These are phyloP conservation scores for Empidonax traillii DNA, from an alignment of 2,113 vertebrate genomes.

Conservation along the genomic window DNA sequence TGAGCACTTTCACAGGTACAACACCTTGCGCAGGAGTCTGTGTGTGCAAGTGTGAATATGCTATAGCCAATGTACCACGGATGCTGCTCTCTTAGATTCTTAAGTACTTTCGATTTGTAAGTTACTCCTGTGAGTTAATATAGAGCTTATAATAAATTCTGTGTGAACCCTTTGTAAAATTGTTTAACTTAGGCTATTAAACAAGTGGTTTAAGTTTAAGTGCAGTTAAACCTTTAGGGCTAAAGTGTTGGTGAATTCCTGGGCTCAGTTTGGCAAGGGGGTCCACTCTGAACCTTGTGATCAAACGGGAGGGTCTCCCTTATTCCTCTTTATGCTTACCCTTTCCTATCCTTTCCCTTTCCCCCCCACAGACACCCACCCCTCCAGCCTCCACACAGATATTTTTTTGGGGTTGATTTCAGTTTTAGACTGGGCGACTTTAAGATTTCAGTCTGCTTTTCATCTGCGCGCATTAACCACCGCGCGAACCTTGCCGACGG, in stretches of 20 bases:
- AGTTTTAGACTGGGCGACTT: background rate
- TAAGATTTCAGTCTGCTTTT: background rate
- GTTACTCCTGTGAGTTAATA: background rate
- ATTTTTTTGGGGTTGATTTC: rapidly evolving
- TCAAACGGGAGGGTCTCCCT: background rate
- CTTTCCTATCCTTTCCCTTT: background rate
- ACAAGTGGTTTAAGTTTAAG: background rate
- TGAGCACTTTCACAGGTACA: background rate
- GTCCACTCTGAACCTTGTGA: background rate
- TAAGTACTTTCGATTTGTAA: background rate
- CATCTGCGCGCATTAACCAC: background rate
- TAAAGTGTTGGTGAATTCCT: background rate
- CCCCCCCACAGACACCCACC: background rate
- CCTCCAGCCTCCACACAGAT: background rate
- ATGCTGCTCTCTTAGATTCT: background rate
- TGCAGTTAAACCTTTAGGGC: background rate
- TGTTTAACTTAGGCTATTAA: background rate
- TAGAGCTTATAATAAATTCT: background rate
- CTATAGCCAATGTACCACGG: background rate
- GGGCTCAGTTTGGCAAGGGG: background rate
- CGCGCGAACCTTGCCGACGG: too few species aligned
- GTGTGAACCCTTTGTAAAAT: background rate
- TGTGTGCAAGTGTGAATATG: background rate
- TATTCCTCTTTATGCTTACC: background rate
- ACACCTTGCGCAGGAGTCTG: background rate